phyloP scores from a whole-genome alignment of 2,797 vertebrate species.

The Coregonus suidteri region DNA sequence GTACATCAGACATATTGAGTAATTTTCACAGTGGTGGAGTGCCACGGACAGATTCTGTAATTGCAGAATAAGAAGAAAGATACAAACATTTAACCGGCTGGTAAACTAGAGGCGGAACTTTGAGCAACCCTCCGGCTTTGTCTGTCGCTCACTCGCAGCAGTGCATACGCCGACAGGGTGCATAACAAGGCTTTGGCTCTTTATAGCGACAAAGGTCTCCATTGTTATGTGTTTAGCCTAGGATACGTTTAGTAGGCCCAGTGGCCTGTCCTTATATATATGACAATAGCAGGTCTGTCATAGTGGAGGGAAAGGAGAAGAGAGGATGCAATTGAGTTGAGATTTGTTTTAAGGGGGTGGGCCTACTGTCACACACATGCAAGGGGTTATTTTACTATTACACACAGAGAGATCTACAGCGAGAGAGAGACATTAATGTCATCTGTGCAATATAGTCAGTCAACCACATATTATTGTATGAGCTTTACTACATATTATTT shows the following conservation, averaged over 20 bases:
- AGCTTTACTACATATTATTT: too few relatives aligned
- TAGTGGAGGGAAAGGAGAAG: background rate
- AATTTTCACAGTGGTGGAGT: background rate
- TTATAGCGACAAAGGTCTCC: conserved; percentile 26
- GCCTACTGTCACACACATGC: background rate
- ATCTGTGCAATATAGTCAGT: background rate
- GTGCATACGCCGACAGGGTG: conserved; percentile 12
- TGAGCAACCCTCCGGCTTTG: conserved; percentile 15
- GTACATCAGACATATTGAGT: background rate
- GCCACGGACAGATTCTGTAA: background rate
- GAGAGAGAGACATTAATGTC: background rate
- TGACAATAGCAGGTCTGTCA: conserved; percentile 4
- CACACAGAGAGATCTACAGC: background rate
- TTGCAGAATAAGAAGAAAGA: background rate
- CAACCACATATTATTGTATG: too few relatives aligned
- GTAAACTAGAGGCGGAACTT: conserved; percentile 18
- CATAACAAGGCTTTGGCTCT: conserved; percentile 2
- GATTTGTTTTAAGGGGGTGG: background rate
- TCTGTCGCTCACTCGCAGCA: conserved; percentile 6
- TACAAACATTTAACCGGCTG: background rate
- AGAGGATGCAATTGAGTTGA: background rate
- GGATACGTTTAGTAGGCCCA: background rate
- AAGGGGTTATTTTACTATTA: background rate
- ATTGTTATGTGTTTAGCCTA: conserved; percentile 24
- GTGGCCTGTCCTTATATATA: background rate